Evolutionary conservation across 2,888 invertebrate genomes (phyloP), one percentile per base, ranked within the genome.

Genomic region (Eumacrocentrus americanus): DNA sequence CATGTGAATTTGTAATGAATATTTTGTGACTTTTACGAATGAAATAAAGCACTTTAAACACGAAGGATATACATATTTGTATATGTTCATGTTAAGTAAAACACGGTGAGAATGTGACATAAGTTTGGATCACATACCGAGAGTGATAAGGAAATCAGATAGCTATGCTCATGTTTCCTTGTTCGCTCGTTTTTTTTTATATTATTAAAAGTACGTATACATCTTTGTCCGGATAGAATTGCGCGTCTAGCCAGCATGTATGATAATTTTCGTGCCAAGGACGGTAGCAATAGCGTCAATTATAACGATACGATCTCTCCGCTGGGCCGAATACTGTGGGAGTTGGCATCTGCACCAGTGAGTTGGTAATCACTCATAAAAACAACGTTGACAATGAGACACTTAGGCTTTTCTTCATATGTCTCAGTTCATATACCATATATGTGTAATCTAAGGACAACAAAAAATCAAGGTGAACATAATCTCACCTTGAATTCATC

Each of bases 181-280:
- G n/a, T n/a, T n/a, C n/a, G n/a, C 25, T 46, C 9, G 3, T 7
- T 18, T 60, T 22, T 25, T 42, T 60, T 34, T 29, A 18, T 59
- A 25, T 25, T 12, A 53, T 42, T 23, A 2, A 42, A 25, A 22
- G 18, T 23, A 53, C 16, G 16, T 16, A 25, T 25, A 29, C 16
- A 16, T 29, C 22, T 40, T 25, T 42, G 25, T 35, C 7, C n/a
- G 7, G 20, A 29, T 12, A 16, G 11, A 51, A 23, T 40, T 50
- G 20, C n/a, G 14, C 14, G 40, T 60, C 54, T 48, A 40, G 40
- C 37, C 12, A 14, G 11, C 38, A 47, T 23, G 23, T 53, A 37
- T 40, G 44, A 60, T 54, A 54, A 54, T 60, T 60, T 60, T 60
- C 22, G 12, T 60, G 59, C 35, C 59, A 60, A 60, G 59, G 59